Percentiles rank a stretch among this genome's conserved stretches.
These are phyloP conservation scores for Mesitornis unicolor DNA, from an alignment of 2,113 vertebrate genomes.

Conservation along the genomic window DNA sequence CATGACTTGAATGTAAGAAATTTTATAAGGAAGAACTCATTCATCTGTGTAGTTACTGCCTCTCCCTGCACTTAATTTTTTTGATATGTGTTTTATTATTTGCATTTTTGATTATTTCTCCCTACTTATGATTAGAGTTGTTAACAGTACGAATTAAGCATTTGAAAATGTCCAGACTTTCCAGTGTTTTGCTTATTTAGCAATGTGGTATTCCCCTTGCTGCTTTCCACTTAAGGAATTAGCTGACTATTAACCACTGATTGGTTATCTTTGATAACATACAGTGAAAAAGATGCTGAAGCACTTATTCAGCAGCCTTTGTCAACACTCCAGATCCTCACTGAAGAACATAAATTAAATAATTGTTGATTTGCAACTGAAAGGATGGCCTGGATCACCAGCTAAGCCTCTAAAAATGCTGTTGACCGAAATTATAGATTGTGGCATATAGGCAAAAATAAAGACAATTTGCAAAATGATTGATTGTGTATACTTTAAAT, in stretches of 20 bases:
- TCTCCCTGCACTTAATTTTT: background rate
- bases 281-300: background rate
- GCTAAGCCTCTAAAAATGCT: background rate
- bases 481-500: background rate
- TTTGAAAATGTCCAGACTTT: constrained; percentile 1
- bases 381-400: background rate
- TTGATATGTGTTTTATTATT: background rate
- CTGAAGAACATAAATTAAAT: background rate
- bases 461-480: background rate
- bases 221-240: background rate
- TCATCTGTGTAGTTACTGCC: background rate
- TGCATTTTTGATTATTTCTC: background rate
- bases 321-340: background rate
- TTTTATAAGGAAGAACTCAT: background rate
- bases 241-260: background rate
- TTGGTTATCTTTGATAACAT: background rate
- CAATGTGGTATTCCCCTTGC: background rate
- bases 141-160: background rate
- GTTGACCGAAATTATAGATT: background rate
- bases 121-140: background rate
- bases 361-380: background rate
- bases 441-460: background rate
- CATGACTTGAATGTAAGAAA: background rate
- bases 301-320: background rate
- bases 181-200: background rate